Evolutionary conservation across 1,140 invertebrate genomes (phyloP).

Genomic region (Saccostrea cuccullata): DNA sequence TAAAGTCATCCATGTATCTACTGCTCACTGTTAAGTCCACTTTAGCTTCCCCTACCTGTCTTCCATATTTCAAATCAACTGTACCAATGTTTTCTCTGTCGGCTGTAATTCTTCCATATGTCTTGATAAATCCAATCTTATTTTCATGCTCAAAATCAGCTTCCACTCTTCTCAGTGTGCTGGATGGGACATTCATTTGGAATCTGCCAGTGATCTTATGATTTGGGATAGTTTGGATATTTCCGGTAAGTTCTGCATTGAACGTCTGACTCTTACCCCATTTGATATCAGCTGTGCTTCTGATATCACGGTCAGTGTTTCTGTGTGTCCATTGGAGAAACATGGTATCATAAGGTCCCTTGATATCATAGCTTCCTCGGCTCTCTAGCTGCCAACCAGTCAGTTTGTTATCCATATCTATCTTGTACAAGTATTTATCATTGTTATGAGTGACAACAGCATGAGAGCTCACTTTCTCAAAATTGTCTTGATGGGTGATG

Average conservation of each 20-base stretch:
- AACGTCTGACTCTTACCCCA: constrained; percentile 58
- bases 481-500: constrained; percentile 59
- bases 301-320: constrained; percentile 54
- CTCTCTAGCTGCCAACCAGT: constrained; percentile 58
- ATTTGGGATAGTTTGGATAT: constrained; percentile 42
- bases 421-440: constrained; percentile 49
- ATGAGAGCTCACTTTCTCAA: constrained; percentile 49
- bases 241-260: constrained; percentile 51
- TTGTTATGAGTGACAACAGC: constrained; percentile 50
- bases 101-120: constrained; percentile 43
- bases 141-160: constrained; percentile 57
- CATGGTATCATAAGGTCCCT: constrained; percentile 54
- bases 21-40: constrained; percentile 52
- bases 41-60: constrained; percentile 42
- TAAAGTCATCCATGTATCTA: constrained; percentile 56
- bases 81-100: constrained; percentile 59
- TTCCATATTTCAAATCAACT: constrained; percentile 50
- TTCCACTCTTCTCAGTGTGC: constrained; percentile 39
- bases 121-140: constrained; percentile 54
- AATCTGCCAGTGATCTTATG: constrained; percentile 38
- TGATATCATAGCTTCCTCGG: constrained; percentile 55
- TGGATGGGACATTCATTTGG: constrained; percentile 49
- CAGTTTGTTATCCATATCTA: constrained; percentile 54
- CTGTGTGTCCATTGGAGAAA: constrained; percentile 56
- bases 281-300: constrained; percentile 42